phyloP scores from a whole-genome alignment of 2,888 invertebrate genomes.

The Gandaritis pyraliata region DNA sequence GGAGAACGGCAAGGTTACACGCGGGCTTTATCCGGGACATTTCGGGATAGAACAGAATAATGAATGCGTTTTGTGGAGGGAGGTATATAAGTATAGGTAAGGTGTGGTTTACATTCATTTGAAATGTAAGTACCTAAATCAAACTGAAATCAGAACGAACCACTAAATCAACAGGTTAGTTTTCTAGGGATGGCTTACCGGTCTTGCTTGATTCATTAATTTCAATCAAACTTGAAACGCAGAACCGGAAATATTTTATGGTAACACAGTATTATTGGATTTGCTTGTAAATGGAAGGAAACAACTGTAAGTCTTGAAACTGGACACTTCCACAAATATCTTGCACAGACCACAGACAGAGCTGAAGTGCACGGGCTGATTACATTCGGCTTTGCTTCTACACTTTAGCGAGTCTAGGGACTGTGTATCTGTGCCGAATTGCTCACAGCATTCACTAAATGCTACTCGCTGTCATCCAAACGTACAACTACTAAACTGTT shows the following conservation, averaged over 20 bases:
- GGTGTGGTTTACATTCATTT: too few species aligned
- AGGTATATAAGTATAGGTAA: too few species aligned
- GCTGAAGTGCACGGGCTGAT: conserved; percentile 9
- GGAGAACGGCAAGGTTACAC: conserved; percentile 14
- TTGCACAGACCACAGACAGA: neutral
- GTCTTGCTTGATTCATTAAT: neutral
- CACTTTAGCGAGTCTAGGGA: conserved; percentile 6
- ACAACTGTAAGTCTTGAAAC: neutral
- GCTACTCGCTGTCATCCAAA: conserved; percentile 23
- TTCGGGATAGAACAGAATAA: neutral
- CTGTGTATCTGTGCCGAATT: conserved; percentile 38
- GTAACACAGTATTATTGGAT: neutral
- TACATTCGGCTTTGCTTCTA: conserved; percentile 2
- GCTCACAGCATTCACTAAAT: conserved; percentile 33
- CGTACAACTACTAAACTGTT: conserved; percentile 24
- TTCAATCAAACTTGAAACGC: neutral
- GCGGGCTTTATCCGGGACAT: neutral
- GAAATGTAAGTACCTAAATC: too few species aligned
- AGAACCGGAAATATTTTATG: neutral
- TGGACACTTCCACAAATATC: neutral
- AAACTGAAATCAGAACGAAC: neutral
- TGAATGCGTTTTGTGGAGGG: neutral
- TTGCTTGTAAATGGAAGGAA: neutral
- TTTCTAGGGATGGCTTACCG: neutral
- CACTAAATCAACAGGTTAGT: neutral